Conservation (phyloP, 2,888 invertebrate genomes). For the Epsilonema sp. region DNA sequence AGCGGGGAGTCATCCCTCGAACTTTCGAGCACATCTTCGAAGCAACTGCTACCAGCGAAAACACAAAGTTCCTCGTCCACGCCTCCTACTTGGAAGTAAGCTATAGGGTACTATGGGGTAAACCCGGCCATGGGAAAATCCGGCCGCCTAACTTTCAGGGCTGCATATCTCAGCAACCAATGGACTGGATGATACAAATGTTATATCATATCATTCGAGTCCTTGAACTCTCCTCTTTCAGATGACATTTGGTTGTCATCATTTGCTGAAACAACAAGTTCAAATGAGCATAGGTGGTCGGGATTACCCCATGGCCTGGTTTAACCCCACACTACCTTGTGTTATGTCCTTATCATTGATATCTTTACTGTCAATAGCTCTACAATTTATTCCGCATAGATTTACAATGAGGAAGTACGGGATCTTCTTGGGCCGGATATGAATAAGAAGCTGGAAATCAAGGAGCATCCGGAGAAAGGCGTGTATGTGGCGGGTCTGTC, state of each 20-base stretch:
- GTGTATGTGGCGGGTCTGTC: slow-evolving; percentile 48
- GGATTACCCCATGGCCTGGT: too few species aligned
- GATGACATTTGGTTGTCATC: not conserved
- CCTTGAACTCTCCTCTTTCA: too few species aligned
- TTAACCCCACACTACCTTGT: too few species aligned
- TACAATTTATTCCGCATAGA: too few species aligned
- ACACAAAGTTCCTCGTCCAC: slow-evolving; percentile 49
- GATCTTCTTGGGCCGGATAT: slow-evolving; percentile 45
- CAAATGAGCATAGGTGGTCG: too few species aligned
- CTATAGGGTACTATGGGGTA: too few species aligned
- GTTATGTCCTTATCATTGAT: too few species aligned
- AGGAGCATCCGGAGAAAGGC: slow-evolving; percentile 46
- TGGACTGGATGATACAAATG: not conserved
- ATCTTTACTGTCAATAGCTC: too few species aligned
- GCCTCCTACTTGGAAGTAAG: slow-evolving; percentile 50
- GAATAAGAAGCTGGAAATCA: slow-evolving; percentile 43
- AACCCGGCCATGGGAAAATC: too few species aligned
- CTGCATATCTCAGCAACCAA: too few species aligned
- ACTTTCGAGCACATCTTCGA: slow-evolving; percentile 66
- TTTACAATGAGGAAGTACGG: slow-evolving; percentile 58
- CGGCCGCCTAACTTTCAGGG: too few species aligned
- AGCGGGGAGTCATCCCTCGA: slow-evolving; percentile 24
- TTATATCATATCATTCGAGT: slow-evolving; percentile 2
- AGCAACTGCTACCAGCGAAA: slow-evolving; percentile 49
- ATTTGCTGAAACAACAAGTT: too few species aligned